Evolutionary conservation across 2,888 invertebrate species (phyloP), one percentile per base, ranked within the genome.

Genomic region (Epinotia nisella): DNA sequence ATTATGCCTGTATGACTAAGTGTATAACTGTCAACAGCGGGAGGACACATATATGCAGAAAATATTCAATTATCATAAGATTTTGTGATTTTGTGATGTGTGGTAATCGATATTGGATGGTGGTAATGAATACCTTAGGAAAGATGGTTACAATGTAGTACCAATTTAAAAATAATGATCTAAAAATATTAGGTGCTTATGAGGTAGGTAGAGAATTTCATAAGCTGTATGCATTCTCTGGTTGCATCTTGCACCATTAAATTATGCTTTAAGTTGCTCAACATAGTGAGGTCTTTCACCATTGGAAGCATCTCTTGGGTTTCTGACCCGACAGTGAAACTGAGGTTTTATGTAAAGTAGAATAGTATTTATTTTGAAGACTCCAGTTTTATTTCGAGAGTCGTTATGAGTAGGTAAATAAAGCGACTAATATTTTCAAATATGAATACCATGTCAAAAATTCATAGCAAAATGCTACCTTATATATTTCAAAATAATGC

Each of bases 211-310:
- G 7, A 11, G 10, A n/a, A 2, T n/a, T 59, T 59, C 35, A 39
- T 59, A 59, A 59, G 59, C n/a, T 39, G 17, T 59, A 35, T 59
- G 35, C 35, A 59, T 17, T 35, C 35, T 39, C 60, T 60, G 1
- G 19, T 60, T 17, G 35, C 17, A 60, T 39, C 41, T 60, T 41
- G 60, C 39, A 39, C n/a, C 19, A 41, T 39, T 41, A 17, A 60
- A 41, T 19, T 60, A 15, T 19, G 11, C 21, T 55, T 39, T 5
- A 11, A 19, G 19, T 60, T 60, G 11, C 59, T 24, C 60, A 39
- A 60, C 60, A 39, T 10, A 13, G 11, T 11, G 10, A 45, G 60
- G 3, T 41, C 41, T 29, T 59, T 41, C 19, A 21, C 19, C 41
- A 41, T 41, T 19, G 39, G 13, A 39, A 41, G 11, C 9, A 13